Evolutionary conservation across 1,140 invertebrate genomes (phyloP), one percentile per base, ranked within the genome.

Genomic region (Hylaeus anthracinus): DNA sequence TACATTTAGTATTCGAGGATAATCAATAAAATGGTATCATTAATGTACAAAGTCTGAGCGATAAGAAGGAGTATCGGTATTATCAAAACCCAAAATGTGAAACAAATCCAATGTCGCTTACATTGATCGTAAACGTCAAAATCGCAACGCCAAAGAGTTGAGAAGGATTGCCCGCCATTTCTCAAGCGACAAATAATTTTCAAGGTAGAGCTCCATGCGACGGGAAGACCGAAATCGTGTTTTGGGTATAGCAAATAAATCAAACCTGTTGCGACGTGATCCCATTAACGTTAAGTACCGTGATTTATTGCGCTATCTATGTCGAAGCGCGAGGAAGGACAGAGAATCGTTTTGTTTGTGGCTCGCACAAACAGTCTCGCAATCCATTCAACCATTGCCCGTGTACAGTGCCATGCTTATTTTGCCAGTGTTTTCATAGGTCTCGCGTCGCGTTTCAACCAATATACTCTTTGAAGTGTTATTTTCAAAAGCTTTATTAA

Each of bases 211-310:
- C 3, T 8, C 9, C 3, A 53, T 10, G 15, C 5, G 15, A n/a
- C 12, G 5, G 12, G 2, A 4, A 6, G 5, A 26, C 5, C 26
- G 6, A 48, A 73, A 63, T 79, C 60, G 53, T 6, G 69, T 73
- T 79, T 65, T 12, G 45, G 9, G 58, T 8, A 43, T 39, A 6
- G 14, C 51, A 72, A 73, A 79, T 79, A 79, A 79, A 79, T 79
- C 77, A 79, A 53, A 73, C 77, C 77, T 58, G 61, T 71, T 66
- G 70, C 70, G 61, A 79, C 61, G 72, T 79, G 61, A 79, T 79
- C 70, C 61, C 65, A 65, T 79, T 79, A 79, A 79, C 77, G 61
- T 66, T 79, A 66, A 73, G 71, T 73, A 66, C 71, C 61, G 6
- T 65, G 70, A 79, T 73, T 79, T 79, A 58, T 66, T 37, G 37